Percentiles rank a stretch among this genome's conserved stretches.
Conservation (phyloP, 2,797 vertebrate genomes). For the Diglossa cyanea region DNA sequence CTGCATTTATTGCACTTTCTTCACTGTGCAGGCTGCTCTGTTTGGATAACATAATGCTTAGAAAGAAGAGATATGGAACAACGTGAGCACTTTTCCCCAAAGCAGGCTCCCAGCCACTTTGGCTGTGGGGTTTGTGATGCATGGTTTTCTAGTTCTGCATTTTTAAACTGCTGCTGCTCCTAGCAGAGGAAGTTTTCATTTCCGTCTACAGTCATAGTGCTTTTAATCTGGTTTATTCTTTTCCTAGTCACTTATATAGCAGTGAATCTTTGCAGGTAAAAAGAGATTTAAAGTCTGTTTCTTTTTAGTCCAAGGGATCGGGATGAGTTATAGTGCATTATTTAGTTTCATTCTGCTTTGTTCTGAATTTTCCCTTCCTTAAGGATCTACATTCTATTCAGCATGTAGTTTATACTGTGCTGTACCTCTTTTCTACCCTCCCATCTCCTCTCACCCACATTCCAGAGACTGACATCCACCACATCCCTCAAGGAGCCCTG, state of each 20-base stretch:
- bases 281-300: background rate
- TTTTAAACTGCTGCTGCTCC: background rate
- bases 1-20: background rate
- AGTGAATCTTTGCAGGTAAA: background rate
- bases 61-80: background rate
- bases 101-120: background rate
- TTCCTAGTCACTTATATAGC: background rate
- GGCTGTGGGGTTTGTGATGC: background rate
- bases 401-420: background rate
- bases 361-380: background rate
- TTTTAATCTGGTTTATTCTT: background rate
- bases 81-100: accelerated
- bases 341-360: background rate
- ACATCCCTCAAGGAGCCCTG: background rate
- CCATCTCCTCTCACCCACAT: background rate
- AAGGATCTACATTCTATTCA: background rate
- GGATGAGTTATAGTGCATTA: background rate
- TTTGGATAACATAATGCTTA: background rate
- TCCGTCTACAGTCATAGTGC: background rate
- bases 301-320: background rate
- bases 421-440: background rate
- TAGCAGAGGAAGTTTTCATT: background rate
- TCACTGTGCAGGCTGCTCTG: background rate
- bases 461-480: background rate
- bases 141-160: background rate